These are phyloP conservation scores for Digitonthophagus gazella DNA, from an alignment of 2,888 invertebrate genomes.

Conservation along the genomic window DNA sequence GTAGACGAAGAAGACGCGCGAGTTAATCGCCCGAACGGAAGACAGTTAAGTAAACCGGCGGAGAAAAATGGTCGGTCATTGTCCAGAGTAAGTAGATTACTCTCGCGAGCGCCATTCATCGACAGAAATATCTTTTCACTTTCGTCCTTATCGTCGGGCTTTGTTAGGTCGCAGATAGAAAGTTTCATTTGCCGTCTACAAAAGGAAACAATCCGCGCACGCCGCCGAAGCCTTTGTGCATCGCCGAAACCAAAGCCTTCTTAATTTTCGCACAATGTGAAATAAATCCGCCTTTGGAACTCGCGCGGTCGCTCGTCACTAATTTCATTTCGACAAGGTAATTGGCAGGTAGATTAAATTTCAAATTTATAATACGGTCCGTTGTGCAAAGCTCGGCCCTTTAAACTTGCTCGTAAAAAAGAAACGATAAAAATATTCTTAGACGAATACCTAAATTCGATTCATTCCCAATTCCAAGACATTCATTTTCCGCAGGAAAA, in stretches of 20 bases:
- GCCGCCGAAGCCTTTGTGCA: constrained; percentile 1
- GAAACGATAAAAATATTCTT: too few species aligned
- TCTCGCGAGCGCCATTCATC: constrained; percentile 10
- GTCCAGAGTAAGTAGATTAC: constrained; percentile 14
- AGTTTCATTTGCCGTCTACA: constrained; percentile 36
- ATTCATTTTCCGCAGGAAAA: neutral
- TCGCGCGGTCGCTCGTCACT: neutral
- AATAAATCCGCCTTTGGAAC: neutral
- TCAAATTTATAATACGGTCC: too few species aligned
- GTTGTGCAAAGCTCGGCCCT: too few species aligned
- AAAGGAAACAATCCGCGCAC: constrained; percentile 34
- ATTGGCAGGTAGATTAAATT: neutral
- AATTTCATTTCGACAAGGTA: neutral
- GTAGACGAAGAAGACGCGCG: neutral
- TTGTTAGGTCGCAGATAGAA: constrained; percentile 26
- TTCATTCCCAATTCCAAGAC: neutral
- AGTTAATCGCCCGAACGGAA: neutral
- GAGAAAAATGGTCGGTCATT: constrained; percentile 15
- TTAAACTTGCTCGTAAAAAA: too few species aligned
- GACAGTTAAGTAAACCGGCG: constrained; percentile 7
- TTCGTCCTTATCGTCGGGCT: constrained; percentile 26
- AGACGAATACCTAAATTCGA: neutral
- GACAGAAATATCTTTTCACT: constrained; percentile 24
- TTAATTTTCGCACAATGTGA: constrained; percentile 2
- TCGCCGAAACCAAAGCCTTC: neutral